Percentiles rank a stretch among this genome's conserved stretches.
These are phyloP conservation scores for Harpagoxenus sublaevis DNA, from an alignment of 2,888 invertebrate species.

Conservation along the genomic window DNA sequence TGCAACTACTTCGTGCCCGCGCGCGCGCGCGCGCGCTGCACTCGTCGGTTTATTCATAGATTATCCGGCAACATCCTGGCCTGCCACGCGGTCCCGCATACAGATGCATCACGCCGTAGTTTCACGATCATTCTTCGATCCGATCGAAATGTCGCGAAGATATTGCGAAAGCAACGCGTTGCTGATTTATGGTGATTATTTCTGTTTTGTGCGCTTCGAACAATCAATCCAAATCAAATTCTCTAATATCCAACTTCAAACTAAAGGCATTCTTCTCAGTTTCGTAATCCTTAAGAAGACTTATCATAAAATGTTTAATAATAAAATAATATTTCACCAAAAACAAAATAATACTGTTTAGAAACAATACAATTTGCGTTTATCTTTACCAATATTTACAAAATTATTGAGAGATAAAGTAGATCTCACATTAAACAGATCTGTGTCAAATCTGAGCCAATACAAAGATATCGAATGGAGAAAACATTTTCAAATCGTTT, in stretches of 20 bases:
- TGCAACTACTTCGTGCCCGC: conserved; percentile 44
- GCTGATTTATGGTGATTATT: conserved; percentile 21
- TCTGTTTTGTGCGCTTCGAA: background rate
- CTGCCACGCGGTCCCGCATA: conserved; percentile 33
- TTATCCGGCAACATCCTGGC: conserved; percentile 53
- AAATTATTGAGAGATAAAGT: background rate
- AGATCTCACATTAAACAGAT: background rate
- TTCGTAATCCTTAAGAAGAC: background rate
- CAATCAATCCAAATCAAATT: conserved; percentile 7
- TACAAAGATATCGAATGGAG: background rate
- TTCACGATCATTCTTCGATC: conserved; percentile 46
- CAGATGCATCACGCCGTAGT: conserved; percentile 25
- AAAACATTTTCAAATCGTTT: background rate
- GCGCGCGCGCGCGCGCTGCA: conserved; percentile 12
- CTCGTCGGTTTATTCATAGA: conserved; percentile 61
- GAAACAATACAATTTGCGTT: background rate
- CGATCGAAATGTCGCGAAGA: conserved; percentile 43
- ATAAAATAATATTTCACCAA: background rate
- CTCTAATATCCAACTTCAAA: background rate
- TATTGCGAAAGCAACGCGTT: conserved; percentile 7
- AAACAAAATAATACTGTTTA: background rate
- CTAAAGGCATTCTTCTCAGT: background rate
- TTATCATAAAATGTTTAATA: conserved; percentile 3
- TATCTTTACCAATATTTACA: background rate
- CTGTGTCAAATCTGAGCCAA: background rate